Evolutionary conservation across 2,113 vertebrate species (phyloP).

Genomic region (Labrus mixtus): DNA sequence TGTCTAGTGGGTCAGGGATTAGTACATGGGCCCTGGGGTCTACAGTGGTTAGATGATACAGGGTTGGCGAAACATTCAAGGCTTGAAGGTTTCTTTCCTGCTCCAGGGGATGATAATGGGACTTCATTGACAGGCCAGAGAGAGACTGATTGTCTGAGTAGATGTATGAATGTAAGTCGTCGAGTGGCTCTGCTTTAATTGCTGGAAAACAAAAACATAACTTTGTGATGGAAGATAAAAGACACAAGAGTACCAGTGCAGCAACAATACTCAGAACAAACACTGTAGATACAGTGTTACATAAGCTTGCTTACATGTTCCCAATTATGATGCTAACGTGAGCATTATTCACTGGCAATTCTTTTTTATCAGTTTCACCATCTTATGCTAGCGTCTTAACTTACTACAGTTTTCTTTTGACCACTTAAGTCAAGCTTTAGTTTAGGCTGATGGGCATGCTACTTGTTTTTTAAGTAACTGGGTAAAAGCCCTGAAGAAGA

Average conservation of each 20-base stretch:
- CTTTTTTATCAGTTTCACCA: too few relatives aligned
- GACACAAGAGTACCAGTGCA: neutral
- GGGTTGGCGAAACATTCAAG: slow-evolving; percentile 82
- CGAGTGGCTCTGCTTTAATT: slow-evolving; percentile 94
- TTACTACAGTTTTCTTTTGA: too few relatives aligned
- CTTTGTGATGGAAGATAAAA: neutral
- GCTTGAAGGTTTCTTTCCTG: slow-evolving; percentile 85
- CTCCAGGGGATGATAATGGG: slow-evolving; percentile 87
- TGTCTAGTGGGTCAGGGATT: slow-evolving; percentile 47
- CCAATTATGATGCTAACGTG: too few relatives aligned
- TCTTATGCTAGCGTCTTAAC: too few relatives aligned
- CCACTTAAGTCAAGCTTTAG: too few relatives aligned
- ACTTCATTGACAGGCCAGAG: slow-evolving; percentile 85
- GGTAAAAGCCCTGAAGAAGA: too few relatives aligned
- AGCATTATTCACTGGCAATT: too few relatives aligned
- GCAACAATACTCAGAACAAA: neutral
- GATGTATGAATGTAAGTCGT: slow-evolving; percentile 88
- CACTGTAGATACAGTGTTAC: too few relatives aligned
- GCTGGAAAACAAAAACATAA: slow-evolving; percentile 82
- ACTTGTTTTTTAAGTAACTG: too few relatives aligned
- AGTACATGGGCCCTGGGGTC: slow-evolving; percentile 58
- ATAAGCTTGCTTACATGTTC: too few relatives aligned
- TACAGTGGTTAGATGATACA: slow-evolving; percentile 87
- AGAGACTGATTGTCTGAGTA: slow-evolving; percentile 83
- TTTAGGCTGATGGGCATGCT: too few relatives aligned